These are phyloP conservation scores for Phasia obesa DNA, from an alignment of 2,888 invertebrate species.

Conservation along the genomic window DNA sequence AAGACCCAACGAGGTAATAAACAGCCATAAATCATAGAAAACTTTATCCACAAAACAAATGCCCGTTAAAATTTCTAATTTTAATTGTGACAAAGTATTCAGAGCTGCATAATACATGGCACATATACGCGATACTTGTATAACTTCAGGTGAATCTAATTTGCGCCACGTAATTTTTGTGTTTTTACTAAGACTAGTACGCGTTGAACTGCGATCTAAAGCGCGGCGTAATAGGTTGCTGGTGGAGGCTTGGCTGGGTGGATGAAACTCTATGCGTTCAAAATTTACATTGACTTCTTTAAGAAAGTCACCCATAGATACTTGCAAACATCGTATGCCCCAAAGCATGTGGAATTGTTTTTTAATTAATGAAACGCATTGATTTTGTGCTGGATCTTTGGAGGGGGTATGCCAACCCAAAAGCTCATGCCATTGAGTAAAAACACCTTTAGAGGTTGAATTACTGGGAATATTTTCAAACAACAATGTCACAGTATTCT, in stretches of 20 bases:
- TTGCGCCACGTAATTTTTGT: constrained; percentile 86
- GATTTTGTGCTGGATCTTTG: constrained; percentile 81
- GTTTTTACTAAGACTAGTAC: constrained; percentile 83
- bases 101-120: constrained; percentile 96
- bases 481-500: constrained; percentile 93
- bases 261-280: constrained; percentile 81
- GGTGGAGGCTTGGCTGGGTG: constrained; percentile 79
- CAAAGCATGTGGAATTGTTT: constrained; percentile 84
- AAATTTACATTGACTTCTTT: constrained; percentile 80
- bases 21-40: constrained; percentile 94
- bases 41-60: constrained; percentile 96
- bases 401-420: constrained; percentile 96
- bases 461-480: constrained; percentile 95
- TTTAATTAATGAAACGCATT: constrained; percentile 82
- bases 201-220: constrained; percentile 85
- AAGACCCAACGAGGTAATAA: constrained; percentile 93
- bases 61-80: constrained; percentile 91
- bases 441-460: constrained; percentile 94
- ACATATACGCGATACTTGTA: constrained; percentile 93
- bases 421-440: constrained; percentile 98
- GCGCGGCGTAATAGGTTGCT: constrained; percentile 85
- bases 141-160: constrained; percentile 91
- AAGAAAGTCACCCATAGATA: constrained; percentile 84
- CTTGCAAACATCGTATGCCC: constrained; percentile 84
- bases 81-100: constrained; percentile 93